A percentile compares a stretch with the other conserved stretches of the same genome.
Conservation (phyloP, 2,113 vertebrate genomes). For the Cyprinodon brontotheroides region DNA sequence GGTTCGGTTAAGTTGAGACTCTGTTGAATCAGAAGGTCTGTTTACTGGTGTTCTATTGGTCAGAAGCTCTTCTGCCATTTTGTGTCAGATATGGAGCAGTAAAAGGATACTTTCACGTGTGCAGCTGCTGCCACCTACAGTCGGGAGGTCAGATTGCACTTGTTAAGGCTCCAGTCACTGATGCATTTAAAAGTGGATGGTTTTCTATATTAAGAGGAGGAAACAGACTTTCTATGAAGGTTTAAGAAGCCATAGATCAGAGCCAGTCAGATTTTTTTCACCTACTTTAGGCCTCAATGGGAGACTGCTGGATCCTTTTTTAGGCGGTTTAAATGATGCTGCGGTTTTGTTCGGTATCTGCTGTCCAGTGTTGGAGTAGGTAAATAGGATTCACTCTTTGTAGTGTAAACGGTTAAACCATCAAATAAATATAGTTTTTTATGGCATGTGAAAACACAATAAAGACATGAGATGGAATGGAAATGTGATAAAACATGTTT, state of each 20-base stretch:
- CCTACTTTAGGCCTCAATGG: background rate
- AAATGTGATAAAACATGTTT: no score
- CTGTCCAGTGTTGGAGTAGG: no score
- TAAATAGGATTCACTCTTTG: no score
- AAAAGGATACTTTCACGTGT: conserved; percentile 33
- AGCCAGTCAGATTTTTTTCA: no score
- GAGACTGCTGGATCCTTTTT: no score
- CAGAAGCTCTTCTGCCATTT: conserved; percentile 65
- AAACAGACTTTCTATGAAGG: background rate
- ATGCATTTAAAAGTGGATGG: background rate
- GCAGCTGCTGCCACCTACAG: conserved; percentile 60
- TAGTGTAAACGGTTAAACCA: no score
- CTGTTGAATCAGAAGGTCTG: background rate
- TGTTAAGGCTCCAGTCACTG: conserved; percentile 19
- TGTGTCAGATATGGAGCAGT: conserved; percentile 46
- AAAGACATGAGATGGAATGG: no score
- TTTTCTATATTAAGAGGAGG: background rate
- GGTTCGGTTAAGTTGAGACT: background rate
- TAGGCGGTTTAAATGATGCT: no score
- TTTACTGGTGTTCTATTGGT: conserved; percentile 31
- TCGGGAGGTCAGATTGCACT: conserved; percentile 58
- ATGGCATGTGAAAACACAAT: no score
- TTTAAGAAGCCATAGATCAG: background rate
- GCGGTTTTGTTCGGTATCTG: no score
- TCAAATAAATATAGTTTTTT: no score